phyloP scores from a whole-genome alignment of 2,888 invertebrate genomes.

The Caenorhabditis doughertyi region DNA sequence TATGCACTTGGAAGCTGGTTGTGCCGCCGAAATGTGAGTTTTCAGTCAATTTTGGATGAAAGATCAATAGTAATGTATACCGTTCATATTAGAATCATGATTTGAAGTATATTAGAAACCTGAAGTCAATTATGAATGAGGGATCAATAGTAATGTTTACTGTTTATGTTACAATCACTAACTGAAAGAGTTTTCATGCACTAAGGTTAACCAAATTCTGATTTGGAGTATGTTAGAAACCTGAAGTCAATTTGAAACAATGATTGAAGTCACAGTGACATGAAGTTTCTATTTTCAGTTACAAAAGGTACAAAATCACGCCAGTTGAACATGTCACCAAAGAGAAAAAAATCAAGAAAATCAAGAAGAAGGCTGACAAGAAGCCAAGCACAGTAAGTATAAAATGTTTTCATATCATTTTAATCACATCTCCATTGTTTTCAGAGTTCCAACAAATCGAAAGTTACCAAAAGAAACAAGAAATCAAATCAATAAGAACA shows the following conservation, averaged over 20 bases:
- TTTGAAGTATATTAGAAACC: too few relatives aligned
- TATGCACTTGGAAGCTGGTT: conserved; percentile 55
- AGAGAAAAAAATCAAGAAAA: not conserved
- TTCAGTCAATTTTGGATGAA: not conserved
- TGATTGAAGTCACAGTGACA: not conserved
- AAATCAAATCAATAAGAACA: not conserved
- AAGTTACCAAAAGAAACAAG: not conserved
- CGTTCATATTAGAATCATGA: too few relatives aligned
- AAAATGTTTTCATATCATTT: not conserved
- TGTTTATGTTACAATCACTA: too few relatives aligned
- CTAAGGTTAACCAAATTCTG: too few relatives aligned
- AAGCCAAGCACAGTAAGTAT: not conserved
- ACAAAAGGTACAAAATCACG: conserved; percentile 26
- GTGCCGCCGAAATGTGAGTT: conserved; percentile 58
- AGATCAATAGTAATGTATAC: too few relatives aligned
- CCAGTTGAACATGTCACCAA: not conserved
- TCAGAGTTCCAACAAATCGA: not conserved
- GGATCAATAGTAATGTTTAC: too few relatives aligned
- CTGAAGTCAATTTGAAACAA: too few relatives aligned
- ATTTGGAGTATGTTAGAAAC: too few relatives aligned
- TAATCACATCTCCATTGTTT: not conserved
- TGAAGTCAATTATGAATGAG: too few relatives aligned
- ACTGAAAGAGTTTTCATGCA: too few relatives aligned
- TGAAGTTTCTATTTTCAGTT: not conserved
- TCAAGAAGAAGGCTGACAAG: not conserved